Evolutionary conservation across 1,140 invertebrate species (phyloP).

Genomic region (Ditylenchus dipsaci): DNA sequence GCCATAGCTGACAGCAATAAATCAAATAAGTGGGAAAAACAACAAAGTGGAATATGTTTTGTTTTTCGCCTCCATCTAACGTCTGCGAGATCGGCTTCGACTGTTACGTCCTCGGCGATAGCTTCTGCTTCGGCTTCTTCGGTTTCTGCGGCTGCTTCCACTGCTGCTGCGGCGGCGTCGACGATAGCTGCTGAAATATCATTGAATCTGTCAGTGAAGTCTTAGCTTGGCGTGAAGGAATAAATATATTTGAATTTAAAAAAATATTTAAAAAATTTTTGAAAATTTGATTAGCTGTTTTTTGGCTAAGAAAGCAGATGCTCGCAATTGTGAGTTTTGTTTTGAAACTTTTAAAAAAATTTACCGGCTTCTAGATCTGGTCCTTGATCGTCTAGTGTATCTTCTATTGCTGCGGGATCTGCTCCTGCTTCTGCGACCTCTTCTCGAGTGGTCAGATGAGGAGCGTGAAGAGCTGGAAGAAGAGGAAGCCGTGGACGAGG

Average conservation of each 20-base stretch:
- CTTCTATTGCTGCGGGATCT: not conserved
- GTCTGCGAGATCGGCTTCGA: constrained; percentile 4
- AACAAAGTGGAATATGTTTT: too few relatives aligned
- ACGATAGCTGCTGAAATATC: not conserved
- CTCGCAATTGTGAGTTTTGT: not conserved
- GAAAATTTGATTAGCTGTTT: not conserved
- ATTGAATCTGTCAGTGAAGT: not conserved
- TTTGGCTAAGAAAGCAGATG: not conserved
- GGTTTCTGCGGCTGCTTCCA: not conserved
- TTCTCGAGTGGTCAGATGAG: not conserved
- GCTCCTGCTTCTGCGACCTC: not conserved
- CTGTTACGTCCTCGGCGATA: constrained; percentile 10
- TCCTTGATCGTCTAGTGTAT: not conserved
- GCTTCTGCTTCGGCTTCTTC: constrained; percentile 4
- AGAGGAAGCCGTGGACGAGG: not conserved
- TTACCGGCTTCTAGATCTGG: constrained; percentile 1
- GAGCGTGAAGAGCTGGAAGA: not conserved
- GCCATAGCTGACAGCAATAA: too few relatives aligned
- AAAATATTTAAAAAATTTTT: too few relatives aligned
- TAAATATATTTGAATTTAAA: too few relatives aligned
- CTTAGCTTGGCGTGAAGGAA: not conserved
- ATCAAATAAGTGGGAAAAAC: too few relatives aligned
- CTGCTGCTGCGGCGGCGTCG: constrained; percentile 3
- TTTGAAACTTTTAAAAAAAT: not conserved
- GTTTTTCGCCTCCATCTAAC: not conserved